Evolutionary conservation across 2,888 invertebrate genomes (phyloP).

Genomic region (Lacanobia wlatinum): DNA sequence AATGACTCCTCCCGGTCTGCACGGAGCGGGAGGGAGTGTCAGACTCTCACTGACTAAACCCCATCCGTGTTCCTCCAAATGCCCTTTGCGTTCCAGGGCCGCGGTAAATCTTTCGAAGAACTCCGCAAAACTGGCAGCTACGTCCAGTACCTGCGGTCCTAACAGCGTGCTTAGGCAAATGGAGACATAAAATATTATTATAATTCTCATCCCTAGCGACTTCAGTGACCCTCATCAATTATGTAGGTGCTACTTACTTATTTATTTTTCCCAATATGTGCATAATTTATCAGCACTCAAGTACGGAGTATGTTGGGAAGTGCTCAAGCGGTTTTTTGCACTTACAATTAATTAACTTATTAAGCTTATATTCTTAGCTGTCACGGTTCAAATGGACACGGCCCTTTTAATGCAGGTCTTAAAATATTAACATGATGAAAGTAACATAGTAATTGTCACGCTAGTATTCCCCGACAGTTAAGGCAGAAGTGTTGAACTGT

Average conservation of each 20-base stretch:
- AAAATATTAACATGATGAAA: background rate
- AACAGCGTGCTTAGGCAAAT: background rate
- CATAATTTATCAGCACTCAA: conserved; percentile 45
- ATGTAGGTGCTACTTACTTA: conserved; percentile 40
- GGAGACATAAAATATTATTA: conserved; percentile 24
- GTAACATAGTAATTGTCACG: too few relatives aligned
- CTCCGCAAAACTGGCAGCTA: too few relatives aligned
- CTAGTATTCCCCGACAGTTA: too few relatives aligned
- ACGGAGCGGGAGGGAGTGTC: too few relatives aligned
- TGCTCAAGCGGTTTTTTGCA: conserved; percentile 15
- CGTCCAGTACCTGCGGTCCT: too few relatives aligned
- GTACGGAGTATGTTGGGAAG: background rate
- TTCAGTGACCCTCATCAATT: conserved; percentile 49
- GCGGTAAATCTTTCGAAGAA: background rate
- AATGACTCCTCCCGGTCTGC: too few relatives aligned
- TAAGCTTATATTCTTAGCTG: background rate
- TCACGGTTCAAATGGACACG: background rate
- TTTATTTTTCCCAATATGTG: conserved; percentile 40
- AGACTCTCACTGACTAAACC: background rate
- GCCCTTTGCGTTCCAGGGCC: too few relatives aligned
- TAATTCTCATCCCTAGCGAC: conserved; percentile 39
- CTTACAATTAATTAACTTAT: conserved; percentile 13
- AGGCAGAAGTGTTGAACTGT: too few relatives aligned
- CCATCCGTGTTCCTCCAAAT: background rate
- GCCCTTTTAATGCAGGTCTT: background rate